Percentiles rank a stretch among this genome's conserved stretches.
Evolutionary conservation across 2,113 vertebrate species (phyloP).

Genomic region (Sturnus vulgaris): DNA sequence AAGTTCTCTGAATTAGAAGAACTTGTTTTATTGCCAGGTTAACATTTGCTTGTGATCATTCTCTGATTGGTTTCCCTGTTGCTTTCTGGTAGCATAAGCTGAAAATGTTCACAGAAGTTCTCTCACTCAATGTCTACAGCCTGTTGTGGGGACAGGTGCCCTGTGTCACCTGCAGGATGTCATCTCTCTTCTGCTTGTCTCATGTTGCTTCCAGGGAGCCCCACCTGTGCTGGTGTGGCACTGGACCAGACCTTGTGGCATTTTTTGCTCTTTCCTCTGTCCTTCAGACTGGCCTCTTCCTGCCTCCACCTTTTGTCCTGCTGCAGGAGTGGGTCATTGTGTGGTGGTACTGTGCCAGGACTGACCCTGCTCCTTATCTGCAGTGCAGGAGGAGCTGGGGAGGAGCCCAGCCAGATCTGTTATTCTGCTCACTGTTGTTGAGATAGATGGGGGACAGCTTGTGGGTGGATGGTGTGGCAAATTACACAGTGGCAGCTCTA

Average conservation of each 20-base stretch:
- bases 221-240: fast-evolving
- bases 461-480: fast-evolving
- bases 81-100: neutral
- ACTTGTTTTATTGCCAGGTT: neutral
- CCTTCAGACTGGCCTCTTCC: neutral
- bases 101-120: fast-evolving
- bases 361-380: neutral
- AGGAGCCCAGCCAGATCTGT: neutral
- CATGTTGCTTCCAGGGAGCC: fast-evolving
- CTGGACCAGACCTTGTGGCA: fast-evolving
- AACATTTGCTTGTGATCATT: neutral
- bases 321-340: neutral
- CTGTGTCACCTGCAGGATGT: neutral
- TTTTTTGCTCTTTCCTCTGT: neutral
- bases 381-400: neutral
- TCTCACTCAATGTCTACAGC: neutral
- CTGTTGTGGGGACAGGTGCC: fast-evolving
- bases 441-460: neutral
- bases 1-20: neutral
- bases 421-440: neutral
- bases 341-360: neutral
- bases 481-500: neutral
- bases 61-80: neutral
- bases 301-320: neutral
- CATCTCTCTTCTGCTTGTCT: neutral